Evolutionary conservation across 2,113 vertebrate species (phyloP).

Genomic region (Semnopithecus entellus): DNA sequence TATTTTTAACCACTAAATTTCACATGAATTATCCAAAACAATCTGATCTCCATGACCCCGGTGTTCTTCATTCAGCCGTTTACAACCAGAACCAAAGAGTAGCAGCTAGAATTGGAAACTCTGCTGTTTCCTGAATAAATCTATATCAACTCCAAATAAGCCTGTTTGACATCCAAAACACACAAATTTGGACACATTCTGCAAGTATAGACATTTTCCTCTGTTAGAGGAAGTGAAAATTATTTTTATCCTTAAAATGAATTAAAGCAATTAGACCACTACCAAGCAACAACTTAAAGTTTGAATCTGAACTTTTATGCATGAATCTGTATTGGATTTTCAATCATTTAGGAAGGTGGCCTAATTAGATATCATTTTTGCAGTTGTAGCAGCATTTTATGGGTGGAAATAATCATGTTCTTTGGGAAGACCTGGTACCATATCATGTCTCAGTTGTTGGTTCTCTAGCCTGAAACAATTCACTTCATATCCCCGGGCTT

Average conservation of each 20-base stretch:
- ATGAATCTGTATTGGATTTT: background rate
- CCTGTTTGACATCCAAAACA: background rate
- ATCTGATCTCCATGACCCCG: background rate
- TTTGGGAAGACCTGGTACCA: background rate
- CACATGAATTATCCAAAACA: background rate
- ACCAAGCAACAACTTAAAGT: background rate
- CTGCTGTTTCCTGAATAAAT: background rate
- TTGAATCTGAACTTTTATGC: background rate
- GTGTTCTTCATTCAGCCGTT: background rate
- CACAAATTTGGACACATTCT: background rate
- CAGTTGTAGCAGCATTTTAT: background rate
- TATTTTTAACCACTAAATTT: background rate
- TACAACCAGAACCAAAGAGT: background rate
- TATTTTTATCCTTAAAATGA: slow-evolving; percentile 16
- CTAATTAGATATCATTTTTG: background rate
- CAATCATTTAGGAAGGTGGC: background rate
- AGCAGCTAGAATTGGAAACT: slow-evolving; percentile 1
- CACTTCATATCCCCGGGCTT: background rate
- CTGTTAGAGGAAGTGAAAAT: background rate
- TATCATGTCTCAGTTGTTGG: background rate
- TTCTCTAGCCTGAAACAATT: background rate
- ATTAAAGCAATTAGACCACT: background rate
- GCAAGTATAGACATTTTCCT: background rate
- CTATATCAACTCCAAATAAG: slow-evolving; percentile 17
- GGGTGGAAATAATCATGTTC: background rate